Conservation (phyloP, 2,797 vertebrate species). For the Aphelocoma californica region DNA sequence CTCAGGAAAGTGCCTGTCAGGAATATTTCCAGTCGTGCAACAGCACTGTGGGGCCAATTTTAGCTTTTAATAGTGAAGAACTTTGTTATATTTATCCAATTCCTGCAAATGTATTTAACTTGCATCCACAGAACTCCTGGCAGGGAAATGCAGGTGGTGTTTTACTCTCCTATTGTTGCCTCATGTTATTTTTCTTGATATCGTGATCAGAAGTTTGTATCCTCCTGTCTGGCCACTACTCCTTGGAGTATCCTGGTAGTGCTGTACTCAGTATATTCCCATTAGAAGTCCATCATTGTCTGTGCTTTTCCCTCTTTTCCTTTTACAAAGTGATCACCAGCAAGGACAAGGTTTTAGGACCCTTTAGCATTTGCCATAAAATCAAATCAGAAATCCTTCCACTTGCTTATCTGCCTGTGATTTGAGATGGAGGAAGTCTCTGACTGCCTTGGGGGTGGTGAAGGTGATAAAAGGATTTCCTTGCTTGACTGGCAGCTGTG, state of each 20-base stretch:
- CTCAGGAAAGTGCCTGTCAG: not conserved
- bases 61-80: not conserved
- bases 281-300: not conserved
- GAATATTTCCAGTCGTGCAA: not conserved
- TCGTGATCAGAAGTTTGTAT: not conserved
- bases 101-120: not conserved
- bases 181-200: not conserved
- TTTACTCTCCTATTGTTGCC: not conserved
- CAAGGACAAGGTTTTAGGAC: not conserved
- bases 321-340: not conserved
- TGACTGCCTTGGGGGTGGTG: not conserved
- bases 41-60: not conserved
- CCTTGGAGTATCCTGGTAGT: not conserved
- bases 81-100: not conserved
- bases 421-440: not conserved
- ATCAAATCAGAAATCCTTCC: not conserved
- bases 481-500: not conserved
- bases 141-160: not conserved
- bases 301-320: not conserved
- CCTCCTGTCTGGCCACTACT: not conserved
- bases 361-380: not conserved
- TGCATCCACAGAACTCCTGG: not conserved
- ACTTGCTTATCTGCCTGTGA: not conserved
- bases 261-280: not conserved
- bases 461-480: not conserved